A percentile compares a stretch with the other conserved stretches of the same genome.
phyloP scores from a whole-genome alignment of 2,888 invertebrate species.

The Augochlorella aurata region DNA sequence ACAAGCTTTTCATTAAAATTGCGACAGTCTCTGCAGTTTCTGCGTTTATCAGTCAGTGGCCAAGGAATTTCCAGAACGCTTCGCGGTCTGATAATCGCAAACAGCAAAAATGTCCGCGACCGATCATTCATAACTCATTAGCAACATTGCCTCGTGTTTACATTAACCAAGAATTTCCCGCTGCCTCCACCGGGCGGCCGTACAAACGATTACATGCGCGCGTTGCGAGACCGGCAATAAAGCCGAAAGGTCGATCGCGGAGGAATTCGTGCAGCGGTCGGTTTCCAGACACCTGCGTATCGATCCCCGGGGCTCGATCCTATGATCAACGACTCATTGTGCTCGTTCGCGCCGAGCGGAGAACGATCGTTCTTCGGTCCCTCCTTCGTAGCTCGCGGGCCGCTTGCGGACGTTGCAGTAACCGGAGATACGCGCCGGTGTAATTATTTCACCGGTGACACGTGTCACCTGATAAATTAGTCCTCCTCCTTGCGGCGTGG shows the following conservation, averaged over 20 bases:
- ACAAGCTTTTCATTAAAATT: too few species aligned
- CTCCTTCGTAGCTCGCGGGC: background rate
- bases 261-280: conserved; percentile 18
- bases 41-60: background rate
- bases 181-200: background rate
- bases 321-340: conserved; percentile 56
- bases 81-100: background rate
- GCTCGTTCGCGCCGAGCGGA: conserved; percentile 16
- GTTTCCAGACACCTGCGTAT: conserved; percentile 32
- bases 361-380: conserved; percentile 14
- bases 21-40: background rate
- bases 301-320: conserved; percentile 22
- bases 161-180: conserved; percentile 1
- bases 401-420: conserved; percentile 45
- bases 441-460: conserved; percentile 45
- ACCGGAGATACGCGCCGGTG: conserved; percentile 20
- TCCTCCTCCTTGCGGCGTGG: background rate
- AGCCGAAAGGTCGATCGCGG: conserved; percentile 24
- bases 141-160: background rate
- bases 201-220: background rate
- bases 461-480: conserved; percentile 35
- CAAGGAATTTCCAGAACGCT: background rate
- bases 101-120: background rate
- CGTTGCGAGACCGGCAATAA: conserved; percentile 8
- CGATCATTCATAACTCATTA: conserved; percentile 2